These are phyloP conservation scores for Hiodon tergisus DNA, from an alignment of 2,113 vertebrate species.

Conservation along the genomic window DNA sequence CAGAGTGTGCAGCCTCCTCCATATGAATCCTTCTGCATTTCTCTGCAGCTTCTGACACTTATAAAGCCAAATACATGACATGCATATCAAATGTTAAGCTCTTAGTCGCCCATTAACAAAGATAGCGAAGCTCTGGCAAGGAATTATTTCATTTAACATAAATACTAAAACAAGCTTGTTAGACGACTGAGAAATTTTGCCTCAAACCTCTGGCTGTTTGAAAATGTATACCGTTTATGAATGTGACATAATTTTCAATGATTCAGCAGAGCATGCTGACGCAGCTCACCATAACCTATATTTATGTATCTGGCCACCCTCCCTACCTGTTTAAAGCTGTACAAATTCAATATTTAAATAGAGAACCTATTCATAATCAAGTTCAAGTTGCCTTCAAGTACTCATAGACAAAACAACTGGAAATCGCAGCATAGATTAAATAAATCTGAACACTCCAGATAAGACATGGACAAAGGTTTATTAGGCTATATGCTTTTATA, in stretches of 20 bases:
- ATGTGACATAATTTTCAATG: neutral
- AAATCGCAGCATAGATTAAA: too few species aligned
- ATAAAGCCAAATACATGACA: slow-evolving; percentile 16
- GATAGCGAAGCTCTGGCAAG: neutral
- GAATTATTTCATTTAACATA: neutral
- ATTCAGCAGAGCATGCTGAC: neutral
- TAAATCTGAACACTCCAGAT: too few species aligned
- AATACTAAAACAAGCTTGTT: neutral
- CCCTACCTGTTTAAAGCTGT: neutral
- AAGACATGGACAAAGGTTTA: too few species aligned
- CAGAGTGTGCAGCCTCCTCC: neutral
- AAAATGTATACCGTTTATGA: neutral
- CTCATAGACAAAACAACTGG: too few species aligned
- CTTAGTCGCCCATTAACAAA: neutral
- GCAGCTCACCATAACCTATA: neutral
- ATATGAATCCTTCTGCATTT: slow-evolving; percentile 3
- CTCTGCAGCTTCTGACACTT: neutral
- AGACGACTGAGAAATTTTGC: neutral
- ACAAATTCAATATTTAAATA: too few species aligned
- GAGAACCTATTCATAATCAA: too few species aligned
- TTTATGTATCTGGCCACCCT: neutral
- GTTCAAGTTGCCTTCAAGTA: too few species aligned
- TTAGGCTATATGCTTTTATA: too few species aligned
- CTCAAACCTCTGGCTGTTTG: neutral
- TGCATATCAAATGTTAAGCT: neutral